Evolutionary conservation across 2,888 invertebrate genomes (phyloP), one percentile per base, ranked within the genome.

Genomic region (Pandemis corylana): DNA sequence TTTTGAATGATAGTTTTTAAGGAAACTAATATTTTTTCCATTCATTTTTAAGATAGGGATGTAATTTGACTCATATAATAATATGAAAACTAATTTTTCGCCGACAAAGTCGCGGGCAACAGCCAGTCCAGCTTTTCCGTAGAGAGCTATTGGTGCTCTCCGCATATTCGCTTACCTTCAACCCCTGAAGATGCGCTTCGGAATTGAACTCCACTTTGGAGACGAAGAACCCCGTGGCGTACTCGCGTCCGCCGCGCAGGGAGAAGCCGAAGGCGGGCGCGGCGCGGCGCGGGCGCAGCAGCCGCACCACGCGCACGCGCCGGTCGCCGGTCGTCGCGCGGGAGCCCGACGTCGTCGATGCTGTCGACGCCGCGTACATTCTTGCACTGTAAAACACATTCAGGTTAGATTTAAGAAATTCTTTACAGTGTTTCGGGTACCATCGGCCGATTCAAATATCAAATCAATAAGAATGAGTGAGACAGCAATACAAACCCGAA

Each of bases 211-310:
- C 97, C 9, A 99, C 97, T 84, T 97, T 96, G 36, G 98, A 98
- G 76, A 99, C 96, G 91, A 98, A 99, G 91, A 99, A 97, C 46
- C 99, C 99, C 0, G 98, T 97, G 41, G 97, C 97, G 87, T 98
- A 98, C 87, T 99, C 99, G 78, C 96, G 95, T 15, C 99, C 99
- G 44, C 98, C 98, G 4, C 98, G 95, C 73, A 98, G 91, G 2
- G 97, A 96, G 89, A 98, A 98, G 0, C 98, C 98, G 83, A 97
- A 97, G 28, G 96, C 96, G 7, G 97, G 96, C 6, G 92, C 87
- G 1, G 92, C 85, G 62, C 94, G 86, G 78, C 93, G 89, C 76
- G 94, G 93, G 20, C 94, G 90, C 83, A 94, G 85, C 74, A 94
- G 82, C 6, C 94, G 87, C 75, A 94, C 89, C 2, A 90, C 89